phyloP scores from a whole-genome alignment of 1,140 invertebrate genomes.

The Muscidifurax raptorellus region DNA sequence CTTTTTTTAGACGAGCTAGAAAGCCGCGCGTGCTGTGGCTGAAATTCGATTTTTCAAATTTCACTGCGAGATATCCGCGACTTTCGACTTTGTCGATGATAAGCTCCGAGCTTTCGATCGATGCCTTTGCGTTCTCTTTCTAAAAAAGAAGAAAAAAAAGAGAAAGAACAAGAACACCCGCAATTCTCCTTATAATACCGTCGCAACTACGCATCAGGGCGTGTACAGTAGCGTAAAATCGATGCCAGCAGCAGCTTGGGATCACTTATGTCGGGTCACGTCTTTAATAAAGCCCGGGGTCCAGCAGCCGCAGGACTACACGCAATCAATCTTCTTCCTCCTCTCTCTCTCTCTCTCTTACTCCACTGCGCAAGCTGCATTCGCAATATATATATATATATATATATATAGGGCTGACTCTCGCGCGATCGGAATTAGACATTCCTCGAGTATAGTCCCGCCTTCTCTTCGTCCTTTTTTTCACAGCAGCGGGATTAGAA shows the following conservation, averaged over 20 bases:
- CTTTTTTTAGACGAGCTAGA: too few relatives aligned
- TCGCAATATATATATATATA: background rate
- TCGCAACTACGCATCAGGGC: too few relatives aligned
- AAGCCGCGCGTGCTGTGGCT: background rate
- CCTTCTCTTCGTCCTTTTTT: background rate
- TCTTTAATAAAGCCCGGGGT: conserved; percentile 68
- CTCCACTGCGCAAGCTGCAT: background rate
- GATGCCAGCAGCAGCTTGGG: conserved; percentile 61
- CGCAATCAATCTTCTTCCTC: background rate
- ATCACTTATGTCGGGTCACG: conserved; percentile 71
- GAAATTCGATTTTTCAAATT: background rate
- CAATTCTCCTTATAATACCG: background rate
- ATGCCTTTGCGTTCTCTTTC: too few relatives aligned
- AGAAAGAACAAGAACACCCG: too few relatives aligned
- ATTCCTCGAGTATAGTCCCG: conserved; percentile 4
- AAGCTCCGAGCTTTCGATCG: too few relatives aligned
- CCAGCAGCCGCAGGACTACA: background rate
- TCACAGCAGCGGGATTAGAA: background rate
- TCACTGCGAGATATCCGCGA: too few relatives aligned
- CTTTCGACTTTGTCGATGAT: too few relatives aligned
- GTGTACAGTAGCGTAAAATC: conserved; percentile 59
- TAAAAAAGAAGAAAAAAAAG: background rate
- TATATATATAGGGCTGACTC: conserved; percentile 37
- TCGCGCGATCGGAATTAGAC: conserved; percentile 67
- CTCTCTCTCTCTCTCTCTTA: background rate